Conservation (phyloP, 1,140 invertebrate species). For the Oppia nitens region DNA sequence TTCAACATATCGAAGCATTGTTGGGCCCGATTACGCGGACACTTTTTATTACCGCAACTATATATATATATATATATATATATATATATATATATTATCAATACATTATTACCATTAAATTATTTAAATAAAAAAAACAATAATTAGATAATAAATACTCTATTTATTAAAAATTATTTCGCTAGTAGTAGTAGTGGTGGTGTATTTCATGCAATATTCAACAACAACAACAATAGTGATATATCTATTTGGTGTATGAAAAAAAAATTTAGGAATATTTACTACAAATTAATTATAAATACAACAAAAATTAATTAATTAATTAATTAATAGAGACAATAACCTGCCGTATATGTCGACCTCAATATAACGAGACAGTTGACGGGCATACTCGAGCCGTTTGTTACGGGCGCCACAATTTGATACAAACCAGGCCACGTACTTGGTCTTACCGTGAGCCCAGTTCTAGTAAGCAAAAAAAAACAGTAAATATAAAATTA, state of each 20-base stretch:
- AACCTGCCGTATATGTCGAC: conserved; percentile 72
- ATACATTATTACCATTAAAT: no score
- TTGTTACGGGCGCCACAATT: conserved; percentile 80
- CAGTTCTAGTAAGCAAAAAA: conserved; percentile 4
- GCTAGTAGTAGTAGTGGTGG: no score
- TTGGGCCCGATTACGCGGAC: conserved; percentile 53
- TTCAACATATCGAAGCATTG: conserved; percentile 82
- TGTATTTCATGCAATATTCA: no score
- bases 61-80: no score
- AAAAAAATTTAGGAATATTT: no score
- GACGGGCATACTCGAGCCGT: conserved; percentile 65
- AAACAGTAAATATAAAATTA: not conserved
- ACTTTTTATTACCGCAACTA: conserved; percentile 61
- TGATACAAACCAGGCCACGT: conserved; percentile 92
- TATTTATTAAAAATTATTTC: no score
- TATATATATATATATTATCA: no score
- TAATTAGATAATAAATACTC: no score
- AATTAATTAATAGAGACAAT: not conserved
- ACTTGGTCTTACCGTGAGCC: conserved; percentile 51
- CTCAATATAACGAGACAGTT: conserved; percentile 62
- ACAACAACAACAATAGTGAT: no score
- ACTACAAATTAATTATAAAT: no score
- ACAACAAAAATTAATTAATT: not conserved
- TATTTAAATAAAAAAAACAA: no score
- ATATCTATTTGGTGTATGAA: no score